Base-by-base conservation (phyloP, 2,113 vertebrate species). In the Castor canadensis region DNA sequence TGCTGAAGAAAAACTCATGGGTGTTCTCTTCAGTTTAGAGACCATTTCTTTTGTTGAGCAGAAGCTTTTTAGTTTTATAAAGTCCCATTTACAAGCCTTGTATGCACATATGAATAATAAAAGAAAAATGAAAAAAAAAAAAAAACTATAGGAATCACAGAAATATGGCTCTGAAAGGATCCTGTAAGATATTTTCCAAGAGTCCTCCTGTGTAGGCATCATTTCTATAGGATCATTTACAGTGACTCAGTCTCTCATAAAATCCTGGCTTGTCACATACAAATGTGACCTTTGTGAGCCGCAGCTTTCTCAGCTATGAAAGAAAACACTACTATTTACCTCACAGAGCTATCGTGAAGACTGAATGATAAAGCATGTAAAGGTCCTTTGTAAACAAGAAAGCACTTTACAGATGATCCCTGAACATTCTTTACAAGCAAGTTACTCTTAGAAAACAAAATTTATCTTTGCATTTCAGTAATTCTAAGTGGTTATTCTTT, bases 331-430 rank as follows among this genome's bases (percentile, higher is more conserved):
- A 49, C 56, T 75, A 52, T 75, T 88, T 66, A 66, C 20, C 52
- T 82, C 19, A 81, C 9, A 91, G 62, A 58, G 26, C 60, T 45
- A 81, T 40, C 52, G 3, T 76, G 60, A 94, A 22, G 22, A 72
- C 49, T 67, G 92, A 95, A 87, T 47, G 30, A 66, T 24, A 84
- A 72, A 47, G 35, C 62, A 73, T 66, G 35, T 54, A 67, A 94
- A 95, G 32, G n/a, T 67, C 52, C 47, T 80, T 66, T 88, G 52
- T 28, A 91, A 91, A 58, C 22, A 88, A 92, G 62, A 85, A 96
- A 76, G 10, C 20, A 54, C 30, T 87, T 89, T 40, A 80, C 19
- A 82, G 75, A 84, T 54, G 26, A 30, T 81, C 40, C 32, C 22
- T 86, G 30, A 80, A 38, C 30, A 79, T 45, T 77, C 79, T 88